Conservation (phyloP, 2,888 invertebrate species). For the Ceraclea dissimilis region DNA sequence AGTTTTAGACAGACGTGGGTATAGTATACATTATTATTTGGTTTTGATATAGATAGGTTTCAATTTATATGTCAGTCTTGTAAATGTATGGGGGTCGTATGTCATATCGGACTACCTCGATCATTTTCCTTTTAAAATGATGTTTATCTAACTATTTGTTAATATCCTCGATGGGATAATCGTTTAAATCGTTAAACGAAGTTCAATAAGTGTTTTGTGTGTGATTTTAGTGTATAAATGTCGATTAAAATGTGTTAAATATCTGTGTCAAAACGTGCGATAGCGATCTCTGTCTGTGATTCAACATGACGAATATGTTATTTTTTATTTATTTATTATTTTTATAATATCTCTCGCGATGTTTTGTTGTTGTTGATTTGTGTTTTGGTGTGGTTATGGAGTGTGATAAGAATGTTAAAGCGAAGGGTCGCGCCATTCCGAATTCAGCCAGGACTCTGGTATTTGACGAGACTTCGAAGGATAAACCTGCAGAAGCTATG, state of each 20-base stretch:
- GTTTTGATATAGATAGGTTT: neutral
- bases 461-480: conserved; percentile 51
- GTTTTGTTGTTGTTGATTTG: conserved; percentile 2
- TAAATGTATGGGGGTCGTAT: neutral
- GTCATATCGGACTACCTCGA: neutral
- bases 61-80: conserved; percentile 1
- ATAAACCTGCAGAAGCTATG: conserved; percentile 7
- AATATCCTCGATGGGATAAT: neutral
- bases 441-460: conserved; percentile 70
- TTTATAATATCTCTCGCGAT: neutral
- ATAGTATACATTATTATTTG: neutral
- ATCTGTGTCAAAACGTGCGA: neutral
- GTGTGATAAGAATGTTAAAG: conserved; percentile 17
- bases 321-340: neutral
- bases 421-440: conserved; percentile 47
- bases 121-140: neutral
- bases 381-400: conserved; percentile 11
- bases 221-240: neutral
- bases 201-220: neutral
- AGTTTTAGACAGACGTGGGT: neutral
- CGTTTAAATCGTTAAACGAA: neutral
- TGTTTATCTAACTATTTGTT: neutral
- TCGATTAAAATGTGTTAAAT: neutral
- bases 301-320: neutral
- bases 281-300: neutral